Base-by-base conservation (phyloP, 2,113 vertebrate genomes). In the Centropristis striata region DNA sequence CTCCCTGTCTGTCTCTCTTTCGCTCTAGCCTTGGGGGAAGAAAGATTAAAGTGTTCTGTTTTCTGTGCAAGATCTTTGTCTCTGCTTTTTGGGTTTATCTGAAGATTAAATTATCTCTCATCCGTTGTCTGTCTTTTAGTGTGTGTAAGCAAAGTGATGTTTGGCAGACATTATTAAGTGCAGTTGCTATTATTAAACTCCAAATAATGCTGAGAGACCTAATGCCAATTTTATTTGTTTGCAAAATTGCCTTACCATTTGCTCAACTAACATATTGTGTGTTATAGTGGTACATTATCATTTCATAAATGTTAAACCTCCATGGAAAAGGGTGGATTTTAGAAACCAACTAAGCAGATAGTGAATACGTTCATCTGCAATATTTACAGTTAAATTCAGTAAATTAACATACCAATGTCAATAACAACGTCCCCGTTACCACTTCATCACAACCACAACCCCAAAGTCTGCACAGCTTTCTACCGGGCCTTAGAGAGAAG, bases 41-140 rank as follows among this genome's bases (percentile, higher is more conserved):
- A 83, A 44, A 83, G 80, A 92, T 90, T 90, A 90, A 93, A 92
- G 88, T 85, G 89, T 84, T 91, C 90, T 87, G 90, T 92, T 93
- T 91, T 92, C 83, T 88, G 70, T 81, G 77, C 50, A 66, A 88
- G 90, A 92, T 93, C 79, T 75, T 90, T 92, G 87, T 92, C 86
- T 84, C 47, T 87, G 80, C 84, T 90, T 92, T 92, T 92, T 86
- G 78, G 84, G 37, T 90, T 90, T 91, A 90, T 92, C 81, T 85
- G 71, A 71, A 90, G 79, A 91, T 93, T 81, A 65, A 80, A 92
- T 93, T 91, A 91, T 88, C 80, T 83, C 23, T 46, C 77, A 75
- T 86, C 76, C 51, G 28, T 85, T 90, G 75, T 86, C 83, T 89
- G 81, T 86, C 77, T 75, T 78, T 87, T 69, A n/a, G 14, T 65